Base-by-base conservation (phyloP, 2,888 invertebrate genomes). In the Clanis bilineata region DNA sequence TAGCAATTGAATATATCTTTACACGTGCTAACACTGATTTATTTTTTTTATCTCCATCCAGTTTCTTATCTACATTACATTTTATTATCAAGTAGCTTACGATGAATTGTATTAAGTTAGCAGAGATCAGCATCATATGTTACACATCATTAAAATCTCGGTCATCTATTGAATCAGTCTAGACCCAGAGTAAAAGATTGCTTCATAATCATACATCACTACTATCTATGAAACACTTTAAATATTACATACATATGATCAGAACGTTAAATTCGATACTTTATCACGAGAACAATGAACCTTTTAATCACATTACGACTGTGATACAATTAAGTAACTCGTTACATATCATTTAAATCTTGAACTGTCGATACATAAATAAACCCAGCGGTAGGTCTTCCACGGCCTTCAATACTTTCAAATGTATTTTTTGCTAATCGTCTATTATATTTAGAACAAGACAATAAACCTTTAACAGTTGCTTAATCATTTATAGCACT, bases 211-310 rank as follows among this genome's bases (percentile, higher is more conserved):
- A 45, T 25, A 38, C 51, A 39, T 18, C 39, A 51, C 23, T 23
- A 28, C 38, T 38, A 43, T 56, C 23, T 56, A 56, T 23, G 39
- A 57, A 57, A 55, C 61, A 55, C 57, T 59, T 61, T 55, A 43
- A 60, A 67, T 65, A 63, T 64, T 66, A 62, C 61, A 55, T 62
- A 64, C 66, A 64, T 47, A 68, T 64, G 68, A 63, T 58, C 58
- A 56, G 54, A 61, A 56, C 47, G 55, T 54, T 25, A 36, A 54
- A 15, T 54, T 32, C 32, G 43, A 51, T 44, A 45, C 45, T 73
- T 76, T 76, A 80, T 80, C 80, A 66, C 57, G 22, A 60, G 60
- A 74, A 80, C 80, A 80, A 80, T 72, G 74, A 74, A 58, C 71
- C 73, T 76, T 77, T 79, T 80, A 79, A 77, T 80, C 79, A 47